A percentile compares a stretch with the other conserved stretches of the same genome.
phyloP scores from a whole-genome alignment of 37 sponge, comb jelly and placozoan genomes.

The Corticium candelabrum region DNA sequence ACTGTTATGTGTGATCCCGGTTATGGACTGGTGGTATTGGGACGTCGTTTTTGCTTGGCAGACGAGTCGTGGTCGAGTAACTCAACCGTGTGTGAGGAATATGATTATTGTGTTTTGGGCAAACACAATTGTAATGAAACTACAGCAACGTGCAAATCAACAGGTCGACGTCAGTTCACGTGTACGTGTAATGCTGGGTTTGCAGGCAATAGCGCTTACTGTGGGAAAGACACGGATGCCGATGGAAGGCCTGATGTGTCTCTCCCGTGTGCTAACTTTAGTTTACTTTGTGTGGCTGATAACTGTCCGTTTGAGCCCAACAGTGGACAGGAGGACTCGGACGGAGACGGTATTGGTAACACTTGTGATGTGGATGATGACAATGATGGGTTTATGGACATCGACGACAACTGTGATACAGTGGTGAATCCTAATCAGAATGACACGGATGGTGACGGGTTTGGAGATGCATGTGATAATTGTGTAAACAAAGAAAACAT shows the following conservation, averaged over 20 bases:
- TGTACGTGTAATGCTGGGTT: slow-evolving; percentile 1
- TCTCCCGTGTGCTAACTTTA: not conserved
- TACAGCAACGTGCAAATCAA: not conserved
- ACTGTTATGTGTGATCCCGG: not conserved
- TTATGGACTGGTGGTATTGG: not conserved
- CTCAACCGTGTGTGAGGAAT: not conserved
- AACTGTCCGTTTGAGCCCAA: slow-evolving; percentile 44
- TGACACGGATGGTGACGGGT: slow-evolving; percentile 58
- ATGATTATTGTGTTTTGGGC: not conserved
- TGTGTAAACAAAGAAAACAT: not conserved
- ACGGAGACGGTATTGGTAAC: slow-evolving; percentile 2
- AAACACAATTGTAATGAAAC: not conserved
- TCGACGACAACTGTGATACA: slow-evolving; percentile 59
- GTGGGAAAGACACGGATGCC: not conserved
- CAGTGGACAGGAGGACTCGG: slow-evolving; percentile 2
- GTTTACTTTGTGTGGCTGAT: not conserved
- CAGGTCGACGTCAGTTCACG: not conserved
- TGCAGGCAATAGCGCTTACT: slow-evolving; percentile 5
- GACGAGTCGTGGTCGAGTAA: not conserved
- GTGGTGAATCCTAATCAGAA: slow-evolving; percentile 42
- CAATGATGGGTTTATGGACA: slow-evolving; percentile 35
- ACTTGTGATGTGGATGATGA: slow-evolving; percentile 34
- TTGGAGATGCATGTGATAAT: slow-evolving; percentile 59
- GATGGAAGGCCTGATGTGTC: not conserved
- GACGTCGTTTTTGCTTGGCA: not conserved